Evolutionary conservation across 1,140 invertebrate genomes (phyloP).

Genomic region (Steinernema khuongi): DNA sequence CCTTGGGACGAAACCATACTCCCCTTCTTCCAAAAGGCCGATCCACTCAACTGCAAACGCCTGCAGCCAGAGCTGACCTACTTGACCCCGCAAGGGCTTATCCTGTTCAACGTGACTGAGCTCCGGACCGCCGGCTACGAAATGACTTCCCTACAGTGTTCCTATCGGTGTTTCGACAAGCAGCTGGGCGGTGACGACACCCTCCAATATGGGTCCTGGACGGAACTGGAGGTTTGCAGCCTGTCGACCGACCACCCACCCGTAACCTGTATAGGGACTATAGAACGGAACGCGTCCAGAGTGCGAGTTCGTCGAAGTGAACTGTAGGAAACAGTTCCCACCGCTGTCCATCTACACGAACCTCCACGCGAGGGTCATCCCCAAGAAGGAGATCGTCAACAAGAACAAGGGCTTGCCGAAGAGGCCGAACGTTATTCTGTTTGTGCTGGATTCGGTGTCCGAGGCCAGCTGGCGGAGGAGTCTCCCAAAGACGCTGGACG

Average conservation of each 20-base stretch:
- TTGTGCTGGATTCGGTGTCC: slow-evolving; percentile 49
- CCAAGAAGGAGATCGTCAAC: slow-evolving; percentile 4
- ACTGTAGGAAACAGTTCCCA: slow-evolving; percentile 31
- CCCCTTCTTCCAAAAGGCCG: slow-evolving; percentile 28
- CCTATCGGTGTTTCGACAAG: slow-evolving; percentile 46
- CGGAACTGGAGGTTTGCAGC: slow-evolving; percentile 26
- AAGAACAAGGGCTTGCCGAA: slow-evolving; percentile 11
- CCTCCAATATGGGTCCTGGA: slow-evolving; percentile 40
- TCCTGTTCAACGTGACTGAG: slow-evolving; percentile 21
- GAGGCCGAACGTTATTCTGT: slow-evolving; percentile 31
- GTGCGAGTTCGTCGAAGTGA: slow-evolving; percentile 49
- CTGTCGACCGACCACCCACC: not conserved
- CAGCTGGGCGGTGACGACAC: slow-evolving; percentile 33
- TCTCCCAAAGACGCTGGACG: slow-evolving; percentile 43
- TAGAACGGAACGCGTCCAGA: slow-evolving; percentile 32
- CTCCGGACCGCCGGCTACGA: slow-evolving; percentile 24
- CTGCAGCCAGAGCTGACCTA: slow-evolving; percentile 41
- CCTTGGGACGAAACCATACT: slow-evolving; percentile 42
- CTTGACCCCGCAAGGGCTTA: slow-evolving; percentile 16
- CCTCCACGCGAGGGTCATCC: slow-evolving; percentile 40
- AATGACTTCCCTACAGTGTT: slow-evolving; percentile 29
- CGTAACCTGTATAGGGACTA: not conserved
- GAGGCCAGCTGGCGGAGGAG: slow-evolving; percentile 42
- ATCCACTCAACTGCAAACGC: slow-evolving; percentile 30
- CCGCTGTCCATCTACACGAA: slow-evolving; percentile 37